phyloP scores from a whole-genome alignment of 2,888 invertebrate genomes.

The Hydrotaea cyrtoneurina region DNA sequence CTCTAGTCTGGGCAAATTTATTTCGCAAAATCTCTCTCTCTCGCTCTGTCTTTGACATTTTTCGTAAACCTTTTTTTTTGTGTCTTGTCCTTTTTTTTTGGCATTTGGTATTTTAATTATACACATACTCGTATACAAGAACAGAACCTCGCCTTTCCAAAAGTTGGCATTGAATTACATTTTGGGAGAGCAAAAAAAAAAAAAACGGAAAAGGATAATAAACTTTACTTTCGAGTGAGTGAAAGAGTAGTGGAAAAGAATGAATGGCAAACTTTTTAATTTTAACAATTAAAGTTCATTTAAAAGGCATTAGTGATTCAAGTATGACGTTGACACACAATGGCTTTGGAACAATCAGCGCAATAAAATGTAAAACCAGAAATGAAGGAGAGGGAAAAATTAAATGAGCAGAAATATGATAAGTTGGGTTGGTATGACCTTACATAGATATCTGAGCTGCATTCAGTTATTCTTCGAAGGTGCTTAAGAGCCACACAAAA shows the following conservation, averaged over 20 bases:
- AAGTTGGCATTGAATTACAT: constrained; percentile 58
- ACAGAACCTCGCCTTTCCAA: not conserved
- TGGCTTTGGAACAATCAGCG: not conserved
- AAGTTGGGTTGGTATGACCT: too few relatives aligned
- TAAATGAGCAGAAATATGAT: not conserved
- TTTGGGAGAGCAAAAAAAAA: not conserved
- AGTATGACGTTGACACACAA: not conserved
- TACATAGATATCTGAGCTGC: too few relatives aligned
- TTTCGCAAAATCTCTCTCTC: too few relatives aligned
- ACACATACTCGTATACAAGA: not conserved
- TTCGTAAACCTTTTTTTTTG: not conserved
- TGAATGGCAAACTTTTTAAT: constrained; percentile 47
- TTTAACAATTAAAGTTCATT: constrained; percentile 54
- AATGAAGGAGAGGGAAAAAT: not conserved
- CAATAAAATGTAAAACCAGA: not conserved
- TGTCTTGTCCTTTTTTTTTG: not conserved
- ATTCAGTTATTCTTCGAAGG: too few relatives aligned
- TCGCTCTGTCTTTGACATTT: not conserved
- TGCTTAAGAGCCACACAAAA: too few relatives aligned
- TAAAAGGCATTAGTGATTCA: constrained; percentile 34
- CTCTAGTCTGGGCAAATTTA: not conserved
- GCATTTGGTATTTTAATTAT: constrained; percentile 4
- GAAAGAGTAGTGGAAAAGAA: not conserved
- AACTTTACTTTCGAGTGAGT: constrained; percentile 27
- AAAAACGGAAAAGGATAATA: constrained; percentile 13